Conservation (phyloP, 2,888 invertebrate genomes). For the Drosophila nr. perissopoda region DNA sequence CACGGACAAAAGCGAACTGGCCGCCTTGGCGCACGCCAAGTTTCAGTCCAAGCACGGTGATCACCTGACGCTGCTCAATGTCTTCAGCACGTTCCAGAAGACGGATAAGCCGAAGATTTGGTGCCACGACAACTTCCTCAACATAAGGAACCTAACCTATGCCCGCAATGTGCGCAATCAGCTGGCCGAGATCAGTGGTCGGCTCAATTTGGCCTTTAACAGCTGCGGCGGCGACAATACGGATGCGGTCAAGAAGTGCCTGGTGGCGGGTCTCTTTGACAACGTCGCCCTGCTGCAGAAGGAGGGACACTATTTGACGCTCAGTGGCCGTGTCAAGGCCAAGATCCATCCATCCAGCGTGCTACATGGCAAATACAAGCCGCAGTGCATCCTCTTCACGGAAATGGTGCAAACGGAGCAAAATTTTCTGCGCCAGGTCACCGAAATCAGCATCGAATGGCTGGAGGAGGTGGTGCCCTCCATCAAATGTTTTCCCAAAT, state of each 20-base stretch:
- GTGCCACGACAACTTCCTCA: constrained; percentile 96
- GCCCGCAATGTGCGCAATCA: constrained; percentile 93
- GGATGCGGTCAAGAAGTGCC: constrained; percentile 90
- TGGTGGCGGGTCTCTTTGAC: constrained; percentile 92
- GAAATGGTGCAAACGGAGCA: constrained; percentile 95
- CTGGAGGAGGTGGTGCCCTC: constrained; percentile 87
- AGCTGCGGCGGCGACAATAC: constrained; percentile 89
- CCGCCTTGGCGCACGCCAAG: constrained; percentile 89
- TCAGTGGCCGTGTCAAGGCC: constrained; percentile 88
- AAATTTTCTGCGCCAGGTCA: constrained; percentile 91
- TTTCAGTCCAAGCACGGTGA: constrained; percentile 95
- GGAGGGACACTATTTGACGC: constrained; percentile 89
- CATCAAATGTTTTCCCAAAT: constrained; percentile 70
- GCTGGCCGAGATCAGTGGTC: constrained; percentile 89
- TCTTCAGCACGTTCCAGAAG: constrained; percentile 92
- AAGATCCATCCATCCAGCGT: constrained; percentile 94
- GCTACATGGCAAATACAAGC: constrained; percentile 87
- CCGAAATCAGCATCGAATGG: constrained; percentile 93
- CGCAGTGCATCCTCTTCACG: constrained; percentile 91
- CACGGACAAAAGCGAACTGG: constrained; percentile 90
- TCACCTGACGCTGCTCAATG: constrained; percentile 95
- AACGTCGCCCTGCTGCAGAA: constrained; percentile 93
- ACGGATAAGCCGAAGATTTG: constrained; percentile 90
- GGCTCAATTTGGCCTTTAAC: constrained; percentile 87
- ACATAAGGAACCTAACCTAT: constrained; percentile 92